These are phyloP conservation scores for Borostomias antarcticus DNA, from an alignment of 2,797 vertebrate species.

Conservation along the genomic window DNA sequence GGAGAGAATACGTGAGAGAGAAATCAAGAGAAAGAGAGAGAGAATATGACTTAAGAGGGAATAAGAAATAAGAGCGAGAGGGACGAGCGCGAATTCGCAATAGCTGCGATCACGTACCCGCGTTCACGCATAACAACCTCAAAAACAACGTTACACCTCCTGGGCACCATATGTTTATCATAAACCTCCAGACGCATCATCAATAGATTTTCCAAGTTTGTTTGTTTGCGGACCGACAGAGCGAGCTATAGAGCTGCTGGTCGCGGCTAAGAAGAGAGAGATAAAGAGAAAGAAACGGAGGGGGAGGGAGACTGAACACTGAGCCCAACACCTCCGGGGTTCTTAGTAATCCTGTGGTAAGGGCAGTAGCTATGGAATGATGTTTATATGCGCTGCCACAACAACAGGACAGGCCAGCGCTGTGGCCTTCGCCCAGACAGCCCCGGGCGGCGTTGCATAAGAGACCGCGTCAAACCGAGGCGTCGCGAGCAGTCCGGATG, in stretches of 20 bases:
- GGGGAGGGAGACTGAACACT: background rate
- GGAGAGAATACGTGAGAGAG: background rate
- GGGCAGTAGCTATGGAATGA: conserved; percentile 4
- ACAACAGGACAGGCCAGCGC: background rate
- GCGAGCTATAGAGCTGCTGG: background rate
- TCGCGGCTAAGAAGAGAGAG: background rate
- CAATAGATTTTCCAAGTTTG: too few species aligned
- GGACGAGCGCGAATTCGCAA: background rate
- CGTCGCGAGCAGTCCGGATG: background rate
- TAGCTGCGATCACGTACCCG: too few species aligned
- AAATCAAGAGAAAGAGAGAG: too few species aligned
- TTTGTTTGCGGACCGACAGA: too few species aligned
- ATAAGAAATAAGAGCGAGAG: background rate
- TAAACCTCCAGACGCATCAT: too few species aligned
- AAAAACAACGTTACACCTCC: too few species aligned
- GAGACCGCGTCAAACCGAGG: background rate
- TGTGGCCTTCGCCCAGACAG: background rate
- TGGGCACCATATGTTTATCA: too few species aligned
- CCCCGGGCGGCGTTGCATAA: background rate
- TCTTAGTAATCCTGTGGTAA: too few species aligned
- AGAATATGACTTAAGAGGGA: background rate
- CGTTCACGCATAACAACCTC: too few species aligned
- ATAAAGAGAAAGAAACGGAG: background rate
- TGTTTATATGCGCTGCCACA: background rate
- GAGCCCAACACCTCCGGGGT: too few species aligned